These are phyloP conservation scores for Gnatocerus cornutus DNA, from an alignment of 2,888 invertebrate species.

Conservation along the genomic window DNA sequence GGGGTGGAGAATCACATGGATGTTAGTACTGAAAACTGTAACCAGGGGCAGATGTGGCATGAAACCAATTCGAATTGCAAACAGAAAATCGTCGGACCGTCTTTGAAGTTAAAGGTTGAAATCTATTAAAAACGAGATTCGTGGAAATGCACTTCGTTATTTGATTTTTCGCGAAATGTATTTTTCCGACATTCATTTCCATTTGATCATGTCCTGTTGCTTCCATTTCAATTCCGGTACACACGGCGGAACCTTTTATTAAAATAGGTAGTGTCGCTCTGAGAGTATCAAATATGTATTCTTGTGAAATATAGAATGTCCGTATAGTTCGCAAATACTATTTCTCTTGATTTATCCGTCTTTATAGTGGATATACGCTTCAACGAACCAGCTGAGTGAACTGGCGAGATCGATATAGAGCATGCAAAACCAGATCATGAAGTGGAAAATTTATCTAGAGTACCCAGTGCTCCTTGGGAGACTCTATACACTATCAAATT, in stretches of 20 bases:
- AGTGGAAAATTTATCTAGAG: constrained; percentile 54
- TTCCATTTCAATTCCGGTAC: not conserved
- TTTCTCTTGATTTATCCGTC: constrained; percentile 40
- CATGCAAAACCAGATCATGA: constrained; percentile 48
- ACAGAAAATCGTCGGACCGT: too few relatives aligned
- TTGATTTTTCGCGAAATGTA: not conserved
- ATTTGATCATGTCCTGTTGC: constrained; percentile 5
- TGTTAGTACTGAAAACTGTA: constrained; percentile 49
- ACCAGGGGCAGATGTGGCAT: constrained; percentile 47
- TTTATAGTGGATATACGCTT: constrained; percentile 29
- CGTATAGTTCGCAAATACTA: constrained; percentile 28
- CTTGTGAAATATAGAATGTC: constrained; percentile 12
- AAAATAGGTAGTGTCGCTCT: constrained; percentile 10
- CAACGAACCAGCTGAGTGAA: constrained; percentile 25
- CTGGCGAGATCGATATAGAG: constrained; percentile 24
- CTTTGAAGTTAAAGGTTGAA: too few relatives aligned
- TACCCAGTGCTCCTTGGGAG: constrained; percentile 38
- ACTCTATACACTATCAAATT: constrained; percentile 17
- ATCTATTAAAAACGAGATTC: not conserved
- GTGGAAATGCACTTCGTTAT: too few relatives aligned
- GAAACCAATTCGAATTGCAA: too few relatives aligned
- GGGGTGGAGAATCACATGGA: constrained; percentile 53
- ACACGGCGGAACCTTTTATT: constrained; percentile 4
- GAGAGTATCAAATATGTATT: constrained; percentile 38
- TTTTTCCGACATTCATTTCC: not conserved